These are phyloP conservation scores for Indicator maculatus DNA, from an alignment of 2,113 vertebrate genomes.

Conservation along the genomic window DNA sequence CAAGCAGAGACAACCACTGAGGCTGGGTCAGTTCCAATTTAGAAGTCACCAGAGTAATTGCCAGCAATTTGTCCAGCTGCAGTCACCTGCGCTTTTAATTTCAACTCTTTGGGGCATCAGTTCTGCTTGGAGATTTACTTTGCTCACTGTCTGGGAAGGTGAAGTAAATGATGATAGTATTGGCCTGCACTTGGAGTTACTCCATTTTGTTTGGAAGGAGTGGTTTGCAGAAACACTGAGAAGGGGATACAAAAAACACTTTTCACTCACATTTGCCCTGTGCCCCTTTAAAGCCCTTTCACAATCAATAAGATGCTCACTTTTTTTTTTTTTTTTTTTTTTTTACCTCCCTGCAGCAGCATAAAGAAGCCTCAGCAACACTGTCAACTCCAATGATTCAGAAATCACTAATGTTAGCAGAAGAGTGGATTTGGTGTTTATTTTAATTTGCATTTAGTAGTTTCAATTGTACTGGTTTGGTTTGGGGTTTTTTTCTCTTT, in stretches of 20 bases:
- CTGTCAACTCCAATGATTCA: not conserved
- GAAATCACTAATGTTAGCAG: slow-evolving; percentile 25
- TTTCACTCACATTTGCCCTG: slow-evolving; percentile 13
- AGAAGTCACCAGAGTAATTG: slow-evolving; percentile 27
- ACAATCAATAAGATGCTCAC: not conserved
- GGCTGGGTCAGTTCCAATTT: slow-evolving; percentile 29
- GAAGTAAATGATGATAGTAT: not conserved
- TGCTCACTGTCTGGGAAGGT: slow-evolving; percentile 9
- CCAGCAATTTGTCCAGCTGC: slow-evolving; percentile 40
- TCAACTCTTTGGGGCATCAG: not conserved
- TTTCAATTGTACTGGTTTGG: not conserved
- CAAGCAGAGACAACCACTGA: not conserved
- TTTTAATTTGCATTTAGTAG: slow-evolving; percentile 18
- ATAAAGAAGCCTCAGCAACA: not conserved
- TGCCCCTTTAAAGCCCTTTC: slow-evolving; percentile 27
- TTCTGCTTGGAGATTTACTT: slow-evolving; percentile 31
- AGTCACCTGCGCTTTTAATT: slow-evolving; percentile 9
- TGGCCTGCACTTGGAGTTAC: not conserved
- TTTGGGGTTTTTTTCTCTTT: not conserved
- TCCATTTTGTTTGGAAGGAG: not conserved
- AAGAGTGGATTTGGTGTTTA: not conserved
- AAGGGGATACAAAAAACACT: not conserved
- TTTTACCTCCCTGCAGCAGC: not conserved
- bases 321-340: not conserved
- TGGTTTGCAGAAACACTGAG: not conserved